These are phyloP conservation scores for Colinus virginianus DNA, from an alignment of 2,113 vertebrate species.

Conservation along the genomic window DNA sequence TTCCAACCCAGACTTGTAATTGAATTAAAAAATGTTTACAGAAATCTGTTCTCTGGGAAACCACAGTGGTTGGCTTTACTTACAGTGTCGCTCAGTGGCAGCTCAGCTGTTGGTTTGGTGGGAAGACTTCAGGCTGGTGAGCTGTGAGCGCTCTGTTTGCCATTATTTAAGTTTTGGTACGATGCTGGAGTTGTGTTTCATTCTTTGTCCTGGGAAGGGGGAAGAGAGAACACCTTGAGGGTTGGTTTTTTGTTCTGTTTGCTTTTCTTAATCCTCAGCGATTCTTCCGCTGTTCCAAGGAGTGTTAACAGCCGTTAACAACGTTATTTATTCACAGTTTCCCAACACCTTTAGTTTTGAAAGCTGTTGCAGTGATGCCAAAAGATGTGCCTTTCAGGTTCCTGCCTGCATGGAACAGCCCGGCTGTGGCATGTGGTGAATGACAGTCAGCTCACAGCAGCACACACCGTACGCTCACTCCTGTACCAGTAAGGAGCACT, in stretches of 20 bases:
- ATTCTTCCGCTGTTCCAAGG: neutral
- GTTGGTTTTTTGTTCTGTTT: neutral
- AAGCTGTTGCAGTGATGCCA: neutral
- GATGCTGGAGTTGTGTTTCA: neutral
- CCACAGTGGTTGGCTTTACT: neutral
- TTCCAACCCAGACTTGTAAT: neutral
- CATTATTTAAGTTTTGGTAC: neutral
- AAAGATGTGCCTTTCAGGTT: neutral
- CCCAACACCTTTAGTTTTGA: neutral
- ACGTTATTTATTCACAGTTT: neutral
- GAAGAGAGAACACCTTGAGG: neutral
- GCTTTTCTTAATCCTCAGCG: neutral
- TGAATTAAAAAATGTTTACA: neutral
- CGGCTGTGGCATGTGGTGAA: neutral
- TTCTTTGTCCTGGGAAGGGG: neutral
- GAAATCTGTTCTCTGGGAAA: neutral
- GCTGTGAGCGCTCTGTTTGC: neutral
- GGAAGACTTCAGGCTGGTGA: neutral
- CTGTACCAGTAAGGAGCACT: accelerated
- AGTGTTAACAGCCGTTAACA: neutral
- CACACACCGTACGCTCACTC: accelerated
- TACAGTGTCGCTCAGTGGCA: neutral
- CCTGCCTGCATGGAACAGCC: neutral
- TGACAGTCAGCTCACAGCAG: neutral
- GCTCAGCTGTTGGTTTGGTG: neutral